Conservation (phyloP, 2,797 vertebrate species). For the Pangasius sanitwongsei region DNA sequence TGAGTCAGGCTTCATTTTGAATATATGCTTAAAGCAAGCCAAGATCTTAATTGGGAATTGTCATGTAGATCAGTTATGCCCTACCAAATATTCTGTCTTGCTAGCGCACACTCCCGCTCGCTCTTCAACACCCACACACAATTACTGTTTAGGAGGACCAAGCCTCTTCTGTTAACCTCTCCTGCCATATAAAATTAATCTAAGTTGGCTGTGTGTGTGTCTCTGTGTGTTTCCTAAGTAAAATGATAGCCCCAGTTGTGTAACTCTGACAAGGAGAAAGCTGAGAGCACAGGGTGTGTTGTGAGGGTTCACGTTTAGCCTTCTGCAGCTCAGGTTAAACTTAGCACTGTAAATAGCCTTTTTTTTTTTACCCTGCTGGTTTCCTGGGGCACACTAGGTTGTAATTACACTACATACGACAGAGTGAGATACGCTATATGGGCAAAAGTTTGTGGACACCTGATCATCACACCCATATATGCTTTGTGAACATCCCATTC, state of each 20-base stretch:
- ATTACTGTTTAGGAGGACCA: constrained; percentile 24
- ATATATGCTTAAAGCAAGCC: constrained; percentile 10
- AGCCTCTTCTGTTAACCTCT: constrained; percentile 31
- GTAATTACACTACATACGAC: not conserved
- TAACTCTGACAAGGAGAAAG: constrained; percentile 28
- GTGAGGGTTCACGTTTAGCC: constrained; percentile 1
- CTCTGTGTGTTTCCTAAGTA: constrained; percentile 26
- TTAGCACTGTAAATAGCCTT: not conserved
- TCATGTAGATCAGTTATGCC: constrained; percentile 33
- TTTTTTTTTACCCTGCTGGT: not conserved
- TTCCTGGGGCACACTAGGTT: not conserved
- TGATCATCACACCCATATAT: not conserved
- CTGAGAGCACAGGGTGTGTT: not conserved
- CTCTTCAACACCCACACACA: constrained; percentile 8
- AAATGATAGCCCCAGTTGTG: constrained; percentile 13
- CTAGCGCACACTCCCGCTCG: not conserved
- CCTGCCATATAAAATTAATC: constrained; percentile 37
- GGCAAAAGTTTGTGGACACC: not conserved
- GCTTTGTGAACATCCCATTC: not conserved
- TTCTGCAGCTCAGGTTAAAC: constrained; percentile 25
- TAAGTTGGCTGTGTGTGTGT: constrained; percentile 4
- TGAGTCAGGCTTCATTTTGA: constrained; percentile 3
- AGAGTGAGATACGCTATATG: not conserved
- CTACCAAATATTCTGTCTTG: constrained; percentile 15
- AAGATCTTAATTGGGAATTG: constrained; percentile 29